Conservation (phyloP, 53 echinoderm and acorn worm genomes). For the Paracentrotus lividus region DNA sequence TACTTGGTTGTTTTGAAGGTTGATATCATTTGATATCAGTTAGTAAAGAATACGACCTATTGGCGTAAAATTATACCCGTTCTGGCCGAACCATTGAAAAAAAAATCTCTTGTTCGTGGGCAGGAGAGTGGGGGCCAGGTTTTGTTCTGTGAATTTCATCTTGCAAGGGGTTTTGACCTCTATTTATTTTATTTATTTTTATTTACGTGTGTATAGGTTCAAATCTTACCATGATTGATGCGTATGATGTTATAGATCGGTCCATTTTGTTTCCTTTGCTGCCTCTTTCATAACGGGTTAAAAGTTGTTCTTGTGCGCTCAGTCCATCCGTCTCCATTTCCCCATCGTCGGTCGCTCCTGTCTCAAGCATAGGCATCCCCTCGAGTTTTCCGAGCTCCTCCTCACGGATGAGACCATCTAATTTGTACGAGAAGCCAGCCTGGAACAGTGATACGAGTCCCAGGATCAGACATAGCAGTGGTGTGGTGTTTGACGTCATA, state of each 20-base stretch:
- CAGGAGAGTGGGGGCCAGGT: no score
- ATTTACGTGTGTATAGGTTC: no score
- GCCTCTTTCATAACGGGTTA: constrained; percentile 54
- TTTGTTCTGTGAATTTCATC: no score
- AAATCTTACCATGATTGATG: constrained; percentile 69
- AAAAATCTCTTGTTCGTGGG: no score
- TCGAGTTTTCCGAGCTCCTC: background rate
- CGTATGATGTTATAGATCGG: constrained; percentile 70
- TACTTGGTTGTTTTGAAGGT: background rate
- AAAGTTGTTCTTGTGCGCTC: constrained; percentile 47
- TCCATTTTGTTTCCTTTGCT: constrained; percentile 72
- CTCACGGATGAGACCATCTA: background rate
- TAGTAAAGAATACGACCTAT: no score
- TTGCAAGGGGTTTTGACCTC: no score
- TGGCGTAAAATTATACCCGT: no score
- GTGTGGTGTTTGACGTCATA: constrained; percentile 40
- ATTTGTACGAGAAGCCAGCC: constrained; percentile 26
- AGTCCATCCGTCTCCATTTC: constrained; percentile 3
- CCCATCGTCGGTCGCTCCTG: background rate
- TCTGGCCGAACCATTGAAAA: no score
- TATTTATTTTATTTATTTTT: no score
- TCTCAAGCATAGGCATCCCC: background rate
- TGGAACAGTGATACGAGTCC: constrained; percentile 38
- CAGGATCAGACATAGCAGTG: constrained; percentile 36
- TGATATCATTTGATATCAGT: background rate